These are phyloP conservation scores for Betta splendens DNA, from an alignment of 2,797 vertebrate species.

Conservation along the genomic window DNA sequence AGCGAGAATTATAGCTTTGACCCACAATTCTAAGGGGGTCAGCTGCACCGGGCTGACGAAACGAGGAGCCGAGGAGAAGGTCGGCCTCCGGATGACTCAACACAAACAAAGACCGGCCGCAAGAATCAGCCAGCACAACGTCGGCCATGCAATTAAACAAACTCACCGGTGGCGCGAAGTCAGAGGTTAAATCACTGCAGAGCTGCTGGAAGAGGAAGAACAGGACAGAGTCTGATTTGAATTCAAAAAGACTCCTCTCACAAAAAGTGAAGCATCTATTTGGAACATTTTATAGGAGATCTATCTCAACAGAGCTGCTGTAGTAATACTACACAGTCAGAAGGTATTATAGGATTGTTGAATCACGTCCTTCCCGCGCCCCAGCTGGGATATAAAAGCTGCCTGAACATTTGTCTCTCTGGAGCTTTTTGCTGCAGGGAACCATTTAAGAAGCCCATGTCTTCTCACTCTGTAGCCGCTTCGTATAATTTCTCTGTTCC, in stretches of 20 bases:
- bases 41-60: conserved; percentile 69
- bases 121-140: conserved; percentile 29
- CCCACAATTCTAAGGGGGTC: conserved; percentile 72
- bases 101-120: conserved; percentile 4
- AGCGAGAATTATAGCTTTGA: conserved; percentile 76
- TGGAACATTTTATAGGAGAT: conserved; percentile 45
- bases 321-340: conserved; percentile 51
- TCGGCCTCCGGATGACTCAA: conserved; percentile 50
- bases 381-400: conserved; percentile 44
- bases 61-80: conserved; percentile 52
- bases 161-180: conserved; percentile 26
- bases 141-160: conserved; percentile 51
- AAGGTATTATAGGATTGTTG: conserved; percentile 62
- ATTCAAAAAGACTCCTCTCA: conserved; percentile 62
- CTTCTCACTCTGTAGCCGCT: conserved; percentile 49
- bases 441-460: conserved; percentile 50
- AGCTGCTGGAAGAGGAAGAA: conserved; percentile 29
- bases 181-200: conserved; percentile 37
- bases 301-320: conserved; percentile 39
- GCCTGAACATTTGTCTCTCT: conserved; percentile 62
- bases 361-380: conserved; percentile 47
- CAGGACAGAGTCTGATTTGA: conserved; percentile 53
- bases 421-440: conserved; percentile 59
- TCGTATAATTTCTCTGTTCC: conserved; percentile 47
- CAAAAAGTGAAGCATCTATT: conserved; percentile 45